phyloP scores from a whole-genome alignment of 2,888 invertebrate species.

The Cloeon dipterum region DNA sequence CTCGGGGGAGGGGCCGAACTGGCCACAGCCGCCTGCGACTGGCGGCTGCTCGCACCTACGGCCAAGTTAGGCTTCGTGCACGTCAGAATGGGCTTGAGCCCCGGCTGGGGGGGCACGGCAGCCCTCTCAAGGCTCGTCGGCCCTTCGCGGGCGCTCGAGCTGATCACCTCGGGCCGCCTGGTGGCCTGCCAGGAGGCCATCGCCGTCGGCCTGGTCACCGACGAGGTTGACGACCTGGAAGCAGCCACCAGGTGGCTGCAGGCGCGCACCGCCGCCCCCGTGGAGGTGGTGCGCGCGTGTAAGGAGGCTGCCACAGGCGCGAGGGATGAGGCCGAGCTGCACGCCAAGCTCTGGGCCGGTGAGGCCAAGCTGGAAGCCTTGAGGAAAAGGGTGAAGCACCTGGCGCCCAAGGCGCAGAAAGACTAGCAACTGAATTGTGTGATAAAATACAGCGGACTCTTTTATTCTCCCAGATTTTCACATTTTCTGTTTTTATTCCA shows the following conservation, averaged over 20 bases:
- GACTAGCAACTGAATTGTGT: no score
- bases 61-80: conserved; percentile 23
- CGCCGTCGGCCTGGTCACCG: conserved; percentile 18
- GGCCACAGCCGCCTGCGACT: conserved; percentile 21
- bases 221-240: conserved; percentile 13
- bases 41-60: conserved; percentile 17
- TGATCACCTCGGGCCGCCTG: conserved; percentile 15
- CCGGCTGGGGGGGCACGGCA: conserved; percentile 26
- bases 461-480: no score
- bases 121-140: conserved; percentile 20
- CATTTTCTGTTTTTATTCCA: no score
- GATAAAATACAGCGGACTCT: no score
- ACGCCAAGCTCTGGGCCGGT: conserved; percentile 20
- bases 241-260: conserved; percentile 15
- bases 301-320: conserved; percentile 9
- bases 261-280: conserved; percentile 11
- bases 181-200: conserved; percentile 16
- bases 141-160: conserved; percentile 17
- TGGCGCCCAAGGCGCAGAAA: no score
- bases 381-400: conserved; percentile 13
- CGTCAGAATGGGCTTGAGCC: conserved; percentile 20
- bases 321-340: conserved; percentile 13
- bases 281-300: conserved; percentile 12
- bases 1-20: conserved; percentile 30
- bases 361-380: conserved; percentile 17